These are phyloP conservation scores for Orchesella cincta DNA, from an alignment of 1,140 invertebrate genomes.

Conservation along the genomic window DNA sequence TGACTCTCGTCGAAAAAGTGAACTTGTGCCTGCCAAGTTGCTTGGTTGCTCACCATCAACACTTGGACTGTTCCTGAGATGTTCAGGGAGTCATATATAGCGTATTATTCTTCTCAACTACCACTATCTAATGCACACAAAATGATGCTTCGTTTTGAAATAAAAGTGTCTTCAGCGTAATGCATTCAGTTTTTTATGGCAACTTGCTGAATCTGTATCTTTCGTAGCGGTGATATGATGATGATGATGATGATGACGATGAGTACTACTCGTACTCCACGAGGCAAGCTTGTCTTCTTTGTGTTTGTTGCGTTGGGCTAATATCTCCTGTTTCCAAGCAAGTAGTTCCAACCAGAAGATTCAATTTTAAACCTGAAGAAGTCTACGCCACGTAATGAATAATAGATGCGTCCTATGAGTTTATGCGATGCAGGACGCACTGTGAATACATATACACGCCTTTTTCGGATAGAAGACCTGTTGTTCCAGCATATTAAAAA, in stretches of 20 bases:
- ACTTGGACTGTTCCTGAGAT: background rate
- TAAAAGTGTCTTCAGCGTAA: background rate
- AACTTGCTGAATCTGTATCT: background rate
- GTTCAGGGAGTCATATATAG: background rate
- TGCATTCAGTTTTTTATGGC: background rate
- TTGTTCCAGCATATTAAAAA: too few relatives aligned
- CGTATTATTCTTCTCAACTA: background rate
- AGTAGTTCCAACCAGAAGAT: too few relatives aligned
- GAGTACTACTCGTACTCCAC: background rate
- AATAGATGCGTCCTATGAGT: too few relatives aligned
- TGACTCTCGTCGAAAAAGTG: background rate
- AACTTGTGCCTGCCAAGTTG: background rate
- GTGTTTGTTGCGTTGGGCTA: too few relatives aligned
- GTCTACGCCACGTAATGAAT: too few relatives aligned
- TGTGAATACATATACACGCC: too few relatives aligned
- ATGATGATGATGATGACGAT: background rate
- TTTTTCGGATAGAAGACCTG: too few relatives aligned
- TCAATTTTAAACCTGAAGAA: too few relatives aligned
- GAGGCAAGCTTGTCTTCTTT: too few relatives aligned
- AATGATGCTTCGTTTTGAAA: background rate
- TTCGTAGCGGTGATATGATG: background rate
- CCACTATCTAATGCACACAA: background rate
- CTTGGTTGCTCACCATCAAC: background rate
- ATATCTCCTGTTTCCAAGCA: too few relatives aligned
- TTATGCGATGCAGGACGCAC: too few relatives aligned